phyloP scores from a whole-genome alignment of 2,888 invertebrate species.

The Iselma pallidipennis region DNA sequence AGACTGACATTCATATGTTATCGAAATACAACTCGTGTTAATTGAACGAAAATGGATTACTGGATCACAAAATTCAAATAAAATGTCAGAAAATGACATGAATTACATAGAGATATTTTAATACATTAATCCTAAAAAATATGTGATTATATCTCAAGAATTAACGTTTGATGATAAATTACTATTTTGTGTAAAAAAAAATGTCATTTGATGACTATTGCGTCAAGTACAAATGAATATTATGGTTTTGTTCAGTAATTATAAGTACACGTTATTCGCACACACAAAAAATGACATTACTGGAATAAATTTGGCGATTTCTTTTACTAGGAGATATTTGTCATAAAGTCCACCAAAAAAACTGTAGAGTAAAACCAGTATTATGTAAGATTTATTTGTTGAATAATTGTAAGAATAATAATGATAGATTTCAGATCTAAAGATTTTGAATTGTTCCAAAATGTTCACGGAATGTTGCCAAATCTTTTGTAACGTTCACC shows the following conservation, averaged over 20 bases:
- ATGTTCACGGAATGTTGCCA: neutral
- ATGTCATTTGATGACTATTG: neutral
- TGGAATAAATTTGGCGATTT: too few species aligned
- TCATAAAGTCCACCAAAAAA: too few species aligned
- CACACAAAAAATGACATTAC: too few species aligned
- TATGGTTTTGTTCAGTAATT: too few species aligned
- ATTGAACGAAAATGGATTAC: slow-evolving; percentile 2
- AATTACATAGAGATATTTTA: neutral
- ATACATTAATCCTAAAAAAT: neutral
- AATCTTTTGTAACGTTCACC: neutral
- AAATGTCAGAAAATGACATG: slow-evolving; percentile 1
- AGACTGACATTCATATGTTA: slow-evolving; percentile 1
- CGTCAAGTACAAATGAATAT: neutral
- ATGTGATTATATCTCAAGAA: neutral
- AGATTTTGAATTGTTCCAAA: neutral
- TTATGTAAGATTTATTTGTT: too few species aligned
- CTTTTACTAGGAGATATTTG: too few species aligned
- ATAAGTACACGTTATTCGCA: too few species aligned
- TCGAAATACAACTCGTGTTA: slow-evolving; percentile 3
- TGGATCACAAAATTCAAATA: slow-evolving; percentile 4
- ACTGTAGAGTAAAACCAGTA: too few species aligned
- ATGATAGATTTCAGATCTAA: neutral
- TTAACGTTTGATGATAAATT: neutral
- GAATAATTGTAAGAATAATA: too few species aligned
- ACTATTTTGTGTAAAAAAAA: neutral